A percentile compares a stretch with the other conserved stretches of the same genome.
phyloP scores from a whole-genome alignment of 37 sponge, comb jelly and placozoan species.

The Tethya wilhelma region DNA sequence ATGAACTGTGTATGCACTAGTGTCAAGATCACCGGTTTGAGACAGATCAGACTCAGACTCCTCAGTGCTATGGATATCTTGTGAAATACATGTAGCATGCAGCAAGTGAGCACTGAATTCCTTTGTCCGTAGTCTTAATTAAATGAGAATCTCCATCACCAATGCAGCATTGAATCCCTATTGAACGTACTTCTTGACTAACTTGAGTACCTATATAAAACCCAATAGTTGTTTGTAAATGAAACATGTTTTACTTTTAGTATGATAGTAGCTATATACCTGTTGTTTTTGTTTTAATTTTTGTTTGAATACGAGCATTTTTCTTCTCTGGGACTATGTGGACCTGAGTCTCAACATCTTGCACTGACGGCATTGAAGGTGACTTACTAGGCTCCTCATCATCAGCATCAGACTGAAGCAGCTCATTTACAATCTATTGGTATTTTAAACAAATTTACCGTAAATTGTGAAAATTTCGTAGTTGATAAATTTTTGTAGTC shows the following conservation, averaged over 20 bases:
- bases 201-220: not conserved
- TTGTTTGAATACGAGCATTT: not conserved
- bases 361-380: not conserved
- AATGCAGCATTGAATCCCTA: not conserved
- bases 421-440: not conserved
- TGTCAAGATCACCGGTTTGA: not conserved
- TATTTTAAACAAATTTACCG: too few species aligned
- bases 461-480: too few species aligned
- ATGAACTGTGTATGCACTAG: not conserved
- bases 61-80: not conserved
- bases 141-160: not conserved
- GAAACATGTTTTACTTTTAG: too few species aligned
- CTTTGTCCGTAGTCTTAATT: not conserved
- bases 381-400: not conserved
- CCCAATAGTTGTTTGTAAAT: too few species aligned
- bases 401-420: not conserved
- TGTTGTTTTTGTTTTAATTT: not conserved
- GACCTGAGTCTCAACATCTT: not conserved
- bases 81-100: not conserved
- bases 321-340: not conserved
- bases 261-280: not conserved
- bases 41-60: not conserved
- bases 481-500: too few species aligned
- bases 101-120: not conserved
- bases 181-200: not conserved